Percentiles rank a stretch among this genome's conserved stretches.
phyloP scores from a whole-genome alignment of 2,113 vertebrate species.

The Budorcas taxicolor region DNA sequence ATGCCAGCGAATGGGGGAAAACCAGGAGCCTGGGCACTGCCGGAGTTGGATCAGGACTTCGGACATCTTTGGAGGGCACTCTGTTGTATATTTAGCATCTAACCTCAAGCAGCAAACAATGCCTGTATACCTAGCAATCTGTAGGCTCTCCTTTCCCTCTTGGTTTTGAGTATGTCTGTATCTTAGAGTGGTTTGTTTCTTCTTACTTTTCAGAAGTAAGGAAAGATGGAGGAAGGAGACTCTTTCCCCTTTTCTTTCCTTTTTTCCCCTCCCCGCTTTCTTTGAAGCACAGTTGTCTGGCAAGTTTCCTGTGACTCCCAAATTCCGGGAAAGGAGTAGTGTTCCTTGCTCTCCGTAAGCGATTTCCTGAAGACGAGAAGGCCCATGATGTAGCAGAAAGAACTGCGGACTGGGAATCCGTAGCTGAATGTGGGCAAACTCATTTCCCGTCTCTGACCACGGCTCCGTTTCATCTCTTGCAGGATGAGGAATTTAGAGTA shows the following conservation, averaged over 20 bases:
- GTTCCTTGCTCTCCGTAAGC: rapidly evolving
- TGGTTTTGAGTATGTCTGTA: background rate
- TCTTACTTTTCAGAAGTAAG: slow-evolving; percentile 3
- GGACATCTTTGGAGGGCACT: background rate
- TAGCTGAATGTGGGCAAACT: background rate
- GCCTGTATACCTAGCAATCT: background rate
- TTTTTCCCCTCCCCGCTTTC: background rate
- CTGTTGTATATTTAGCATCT: background rate
- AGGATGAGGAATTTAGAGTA: background rate
- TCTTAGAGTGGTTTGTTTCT: background rate
- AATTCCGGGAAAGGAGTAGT: background rate
- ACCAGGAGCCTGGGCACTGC: background rate
- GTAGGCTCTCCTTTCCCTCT: background rate
- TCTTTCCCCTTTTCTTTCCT: background rate
- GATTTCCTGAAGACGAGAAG: background rate
- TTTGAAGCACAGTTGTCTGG: background rate
- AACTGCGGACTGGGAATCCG: rapidly evolving
- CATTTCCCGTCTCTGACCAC: rapidly evolving
- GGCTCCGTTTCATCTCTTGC: no score
- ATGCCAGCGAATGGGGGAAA: background rate
- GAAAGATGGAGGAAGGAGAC: background rate
- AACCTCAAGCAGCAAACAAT: background rate
- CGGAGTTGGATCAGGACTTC: background rate
- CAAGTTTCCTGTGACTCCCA: background rate
- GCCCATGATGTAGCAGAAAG: background rate